Conservation (phyloP, 30 jellyfish, hydroid and myxozoan genomes). For the Aurelia sp. region DNA sequence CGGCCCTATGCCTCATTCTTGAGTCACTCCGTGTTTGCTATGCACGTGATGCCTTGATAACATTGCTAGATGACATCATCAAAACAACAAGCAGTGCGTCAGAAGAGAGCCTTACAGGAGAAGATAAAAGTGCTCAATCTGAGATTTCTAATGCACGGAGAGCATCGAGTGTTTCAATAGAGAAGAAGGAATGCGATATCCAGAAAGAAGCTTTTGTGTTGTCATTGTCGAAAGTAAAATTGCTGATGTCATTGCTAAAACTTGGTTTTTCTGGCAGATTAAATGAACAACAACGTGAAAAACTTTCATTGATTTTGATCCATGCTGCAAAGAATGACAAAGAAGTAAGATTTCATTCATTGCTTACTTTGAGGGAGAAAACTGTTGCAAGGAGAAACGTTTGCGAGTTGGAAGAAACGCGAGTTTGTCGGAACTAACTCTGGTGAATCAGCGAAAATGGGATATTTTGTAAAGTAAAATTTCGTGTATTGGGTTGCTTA, state of each 20-base stretch:
- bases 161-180: neutral
- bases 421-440: too few relatives aligned
- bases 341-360: conserved; percentile 38
- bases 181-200: neutral
- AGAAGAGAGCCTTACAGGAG: conserved; percentile 10
- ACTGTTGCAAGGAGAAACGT: too few relatives aligned
- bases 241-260: conserved; percentile 56
- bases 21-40: conserved; percentile 62
- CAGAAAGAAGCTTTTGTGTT: conserved; percentile 7
- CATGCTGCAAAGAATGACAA: conserved; percentile 51
- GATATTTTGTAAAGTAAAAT: too few relatives aligned
- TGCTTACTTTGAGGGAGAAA: neutral
- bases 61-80: conserved; percentile 31
- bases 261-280: conserved; percentile 66
- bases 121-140: neutral
- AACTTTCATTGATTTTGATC: conserved; percentile 24
- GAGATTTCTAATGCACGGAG: conserved; percentile 10
- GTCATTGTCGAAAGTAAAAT: conserved; percentile 44
- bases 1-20: conserved; percentile 47
- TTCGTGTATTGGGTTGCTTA: too few relatives aligned
- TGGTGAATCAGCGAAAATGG: too few relatives aligned
- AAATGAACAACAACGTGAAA: conserved; percentile 46
- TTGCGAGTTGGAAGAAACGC: too few relatives aligned
- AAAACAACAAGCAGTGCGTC: neutral
- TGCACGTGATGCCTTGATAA: conserved; percentile 61